Evolutionary conservation across 2,113 vertebrate genomes (phyloP).

Genomic region (Odobenus rosmarus): DNA sequence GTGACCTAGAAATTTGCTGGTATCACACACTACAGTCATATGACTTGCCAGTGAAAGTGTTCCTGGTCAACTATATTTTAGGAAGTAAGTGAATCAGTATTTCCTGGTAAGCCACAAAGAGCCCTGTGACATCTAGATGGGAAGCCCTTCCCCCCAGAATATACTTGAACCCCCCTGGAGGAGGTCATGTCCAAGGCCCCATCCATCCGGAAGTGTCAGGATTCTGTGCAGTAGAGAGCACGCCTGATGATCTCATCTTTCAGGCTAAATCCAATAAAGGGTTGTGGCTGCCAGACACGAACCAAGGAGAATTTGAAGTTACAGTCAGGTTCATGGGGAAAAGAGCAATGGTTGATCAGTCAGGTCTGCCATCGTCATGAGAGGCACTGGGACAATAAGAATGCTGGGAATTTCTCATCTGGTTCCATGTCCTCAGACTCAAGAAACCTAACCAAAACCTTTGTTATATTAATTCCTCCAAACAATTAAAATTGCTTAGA

Average conservation of each 20-base stretch:
- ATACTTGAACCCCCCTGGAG: not conserved
- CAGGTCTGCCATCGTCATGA: accelerated
- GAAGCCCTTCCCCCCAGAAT: not conserved
- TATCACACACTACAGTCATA: not conserved
- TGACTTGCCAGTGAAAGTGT: not conserved
- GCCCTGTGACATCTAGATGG: not conserved
- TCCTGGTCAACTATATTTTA: not conserved
- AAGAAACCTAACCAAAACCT: not conserved
- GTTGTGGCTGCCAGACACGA: not conserved
- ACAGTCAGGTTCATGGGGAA: accelerated
- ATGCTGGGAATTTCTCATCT: not conserved
- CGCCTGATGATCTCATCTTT: no score
- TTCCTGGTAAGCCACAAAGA: not conserved
- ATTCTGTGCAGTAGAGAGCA: accelerated
- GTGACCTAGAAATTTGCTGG: not conserved
- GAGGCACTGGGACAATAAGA: not conserved
- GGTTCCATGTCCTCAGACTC: not conserved
- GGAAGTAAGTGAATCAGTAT: not conserved
- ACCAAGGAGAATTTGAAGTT: not conserved
- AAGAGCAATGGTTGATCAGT: not conserved
- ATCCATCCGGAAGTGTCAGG: no score
- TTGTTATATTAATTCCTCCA: not conserved
- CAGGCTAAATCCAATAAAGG: not conserved
- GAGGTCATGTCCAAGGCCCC: not conserved
- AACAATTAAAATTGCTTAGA: not conserved